Evolutionary conservation across 2,797 vertebrate species (phyloP), one percentile per base, ranked within the genome.

Genomic region (Tarsius wallacei): DNA sequence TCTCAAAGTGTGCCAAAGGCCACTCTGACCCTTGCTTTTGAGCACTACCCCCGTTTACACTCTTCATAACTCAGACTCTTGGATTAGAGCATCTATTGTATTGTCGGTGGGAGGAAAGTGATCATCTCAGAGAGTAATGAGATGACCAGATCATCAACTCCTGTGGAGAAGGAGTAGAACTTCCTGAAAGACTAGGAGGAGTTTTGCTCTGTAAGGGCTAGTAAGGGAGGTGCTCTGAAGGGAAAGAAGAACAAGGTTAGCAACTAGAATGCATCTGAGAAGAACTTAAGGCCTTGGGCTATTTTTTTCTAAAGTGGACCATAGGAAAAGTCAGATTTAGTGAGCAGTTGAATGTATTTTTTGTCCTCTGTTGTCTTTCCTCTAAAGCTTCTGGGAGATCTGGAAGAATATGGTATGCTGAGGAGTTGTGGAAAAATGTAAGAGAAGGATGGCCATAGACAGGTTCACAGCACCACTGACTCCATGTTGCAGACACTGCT

Each of bases 31-130:
- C 42, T n/a, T 2, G 8, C 55, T 64, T 11, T 88, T 16, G 22
- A 28, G 53, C 19, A 0, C 2, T 0, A n/a, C 9, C 6, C 2
- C 24, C 49, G 74, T 16, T 33, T 49, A 17, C 3, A 84, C 2
- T 4, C 19, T 33, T 8, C 24, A 42, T 59, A 78, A 64, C 24
- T 88, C 49, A 94, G 36, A 84, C 1, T 22, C 24, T 64, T 57
- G 36, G 36, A 24, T 71, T 59, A 66, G 9, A 82, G 11, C 5
- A 63, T 64, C 13, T 63, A 21, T 57, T 63, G 11, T 24, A 49
- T 47, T 70, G 14, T n/a, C 73, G 77, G 36, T 19, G 0, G 16
- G 4, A 1, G 5, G 10, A 61, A 2, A 59, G 33, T 31, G 17
- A 77, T 8, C 68, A 88, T 33, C 55, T 15, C 63, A 71, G 47